Conservation (phyloP, 2,113 vertebrate species). For the Narcine bancroftii region DNA sequence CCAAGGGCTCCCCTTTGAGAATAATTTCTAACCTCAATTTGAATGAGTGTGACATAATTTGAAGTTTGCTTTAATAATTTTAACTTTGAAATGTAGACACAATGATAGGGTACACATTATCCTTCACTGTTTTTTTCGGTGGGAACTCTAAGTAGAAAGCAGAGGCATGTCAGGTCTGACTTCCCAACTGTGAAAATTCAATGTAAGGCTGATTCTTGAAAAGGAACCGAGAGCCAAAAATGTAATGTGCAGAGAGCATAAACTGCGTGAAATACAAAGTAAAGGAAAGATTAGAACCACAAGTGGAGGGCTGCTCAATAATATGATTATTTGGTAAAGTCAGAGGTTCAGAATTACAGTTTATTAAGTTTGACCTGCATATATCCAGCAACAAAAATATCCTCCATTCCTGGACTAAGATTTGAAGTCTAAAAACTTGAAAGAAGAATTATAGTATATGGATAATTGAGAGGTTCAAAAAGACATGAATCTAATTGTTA, state of each 20-base stretch:
- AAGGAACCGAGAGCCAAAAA: not conserved
- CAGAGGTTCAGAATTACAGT: not conserved
- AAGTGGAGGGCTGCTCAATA: not conserved
- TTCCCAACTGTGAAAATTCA: not conserved
- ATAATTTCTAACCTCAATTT: not conserved
- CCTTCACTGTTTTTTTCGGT: not conserved
- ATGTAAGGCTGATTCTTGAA: not conserved
- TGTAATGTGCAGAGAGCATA: not conserved
- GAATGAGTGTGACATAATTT: not conserved
- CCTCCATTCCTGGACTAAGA: not conserved
- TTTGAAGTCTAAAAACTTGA: conserved; percentile 61
- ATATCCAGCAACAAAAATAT: not conserved
- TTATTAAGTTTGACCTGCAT: conserved; percentile 14
- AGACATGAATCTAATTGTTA: conserved; percentile 95
- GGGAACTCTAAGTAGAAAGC: not conserved
- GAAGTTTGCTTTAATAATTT: not conserved
- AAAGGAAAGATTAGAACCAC: not conserved
- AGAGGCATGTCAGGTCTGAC: not conserved
- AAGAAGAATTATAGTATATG: conserved; percentile 88
- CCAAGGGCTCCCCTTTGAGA: too few relatives aligned
- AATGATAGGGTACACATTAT: not conserved
- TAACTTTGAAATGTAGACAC: not conserved
- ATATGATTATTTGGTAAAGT: not conserved
- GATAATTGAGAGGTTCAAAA: conserved; percentile 98
- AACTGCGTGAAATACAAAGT: not conserved